Percentiles rank a stretch among this genome's conserved stretches.
These are phyloP conservation scores for Onchidella celtica DNA, from an alignment of 2,888 invertebrate genomes.

Conservation along the genomic window DNA sequence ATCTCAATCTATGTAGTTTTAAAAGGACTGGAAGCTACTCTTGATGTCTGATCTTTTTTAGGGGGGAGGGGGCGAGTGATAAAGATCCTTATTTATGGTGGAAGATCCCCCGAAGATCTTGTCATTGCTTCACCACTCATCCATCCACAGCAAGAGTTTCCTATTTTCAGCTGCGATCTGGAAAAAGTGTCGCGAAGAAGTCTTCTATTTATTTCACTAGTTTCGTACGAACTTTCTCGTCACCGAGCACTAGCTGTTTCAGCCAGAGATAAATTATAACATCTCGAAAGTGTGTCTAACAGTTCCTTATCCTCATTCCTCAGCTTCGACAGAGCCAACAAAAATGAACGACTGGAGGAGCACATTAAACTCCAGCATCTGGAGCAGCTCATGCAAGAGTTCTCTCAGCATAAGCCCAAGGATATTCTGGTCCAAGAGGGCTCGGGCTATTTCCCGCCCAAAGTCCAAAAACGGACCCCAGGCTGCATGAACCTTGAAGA, in stretches of 20 bases:
- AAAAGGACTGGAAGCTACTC: too few relatives aligned
- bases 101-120: too few relatives aligned
- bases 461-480: constrained; percentile 68
- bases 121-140: too few relatives aligned
- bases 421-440: constrained; percentile 67
- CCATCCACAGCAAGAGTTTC: too few relatives aligned
- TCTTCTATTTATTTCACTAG: not conserved
- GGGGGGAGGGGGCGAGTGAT: too few relatives aligned
- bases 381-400: constrained; percentile 75
- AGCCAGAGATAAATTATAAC: too few relatives aligned
- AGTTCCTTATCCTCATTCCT: not conserved
- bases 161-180: not conserved
- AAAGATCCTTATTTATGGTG: too few relatives aligned
- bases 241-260: too few relatives aligned
- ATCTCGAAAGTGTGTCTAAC: too few relatives aligned
- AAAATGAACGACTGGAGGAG: constrained; percentile 76
- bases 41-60: too few relatives aligned
- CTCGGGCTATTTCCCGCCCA: constrained; percentile 69
- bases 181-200: not conserved
- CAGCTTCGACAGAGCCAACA: constrained; percentile 71
- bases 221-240: too few relatives aligned
- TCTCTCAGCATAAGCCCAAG: constrained; percentile 70
- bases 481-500: constrained; percentile 77
- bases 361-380: constrained; percentile 77
- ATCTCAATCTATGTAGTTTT: too few relatives aligned